A percentile compares a stretch with the other conserved stretches of the same genome.
These are phyloP conservation scores for Garra rufa DNA, from an alignment of 2,113 vertebrate species.

Conservation along the genomic window DNA sequence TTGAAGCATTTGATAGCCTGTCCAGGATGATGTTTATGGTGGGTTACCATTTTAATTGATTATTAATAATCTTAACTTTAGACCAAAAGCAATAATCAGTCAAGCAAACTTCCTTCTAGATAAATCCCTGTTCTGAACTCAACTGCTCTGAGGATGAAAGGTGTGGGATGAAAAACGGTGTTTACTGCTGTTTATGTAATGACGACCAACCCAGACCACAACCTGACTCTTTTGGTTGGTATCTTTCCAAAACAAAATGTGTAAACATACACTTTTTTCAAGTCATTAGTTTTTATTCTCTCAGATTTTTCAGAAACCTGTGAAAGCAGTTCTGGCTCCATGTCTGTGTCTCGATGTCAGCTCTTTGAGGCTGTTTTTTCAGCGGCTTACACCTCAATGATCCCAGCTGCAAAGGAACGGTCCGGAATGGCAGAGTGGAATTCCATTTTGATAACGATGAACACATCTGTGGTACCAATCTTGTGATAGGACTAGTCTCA, in stretches of 20 bases:
- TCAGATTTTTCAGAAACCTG: constrained; percentile 67
- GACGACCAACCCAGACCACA: constrained; percentile 52
- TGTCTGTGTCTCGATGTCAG: constrained; percentile 51
- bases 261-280: not conserved
- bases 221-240: constrained; percentile 61
- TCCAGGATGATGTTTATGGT: too few species aligned
- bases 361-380: constrained; percentile 72
- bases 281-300: not conserved
- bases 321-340: constrained; percentile 58
- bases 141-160: constrained; percentile 71
- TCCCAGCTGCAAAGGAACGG: constrained; percentile 61
- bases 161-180: constrained; percentile 70
- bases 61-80: too few species aligned
- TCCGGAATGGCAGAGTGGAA: constrained; percentile 62
- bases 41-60: too few species aligned
- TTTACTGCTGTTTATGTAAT: constrained; percentile 75
- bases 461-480: constrained; percentile 66
- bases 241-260: not conserved
- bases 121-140: constrained; percentile 66
- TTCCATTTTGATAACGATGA: constrained; percentile 68
- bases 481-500: too few species aligned
- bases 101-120: not conserved
- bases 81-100: too few species aligned
- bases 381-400: constrained; percentile 67
- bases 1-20: too few species aligned